Conservation (phyloP, 2,888 invertebrate species). For the Epiblema foenella region DNA sequence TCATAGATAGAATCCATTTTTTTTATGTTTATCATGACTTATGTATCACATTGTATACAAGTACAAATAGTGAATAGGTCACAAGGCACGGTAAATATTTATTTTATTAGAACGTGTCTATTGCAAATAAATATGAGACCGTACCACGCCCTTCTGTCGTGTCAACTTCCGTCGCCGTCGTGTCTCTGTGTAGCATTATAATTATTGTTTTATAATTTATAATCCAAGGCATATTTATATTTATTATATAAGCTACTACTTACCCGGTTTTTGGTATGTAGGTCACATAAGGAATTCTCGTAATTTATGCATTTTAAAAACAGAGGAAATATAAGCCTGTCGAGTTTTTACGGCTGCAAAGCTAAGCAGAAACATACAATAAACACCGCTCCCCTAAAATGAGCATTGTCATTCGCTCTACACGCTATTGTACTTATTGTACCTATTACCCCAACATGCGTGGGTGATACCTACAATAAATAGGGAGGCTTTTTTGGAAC, state of each 20-base stretch:
- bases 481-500: constrained; percentile 5
- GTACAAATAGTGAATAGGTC: too few species aligned
- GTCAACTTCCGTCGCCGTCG: too few species aligned
- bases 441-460: neutral
- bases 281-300: constrained; percentile 13
- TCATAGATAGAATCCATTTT: too few species aligned
- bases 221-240: neutral
- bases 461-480: neutral
- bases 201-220: neutral
- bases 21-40: too few species aligned
- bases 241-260: neutral
- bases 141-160: too few species aligned
- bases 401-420: constrained; percentile 18
- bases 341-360: constrained; percentile 31
- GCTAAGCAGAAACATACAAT: constrained; percentile 27
- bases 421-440: constrained; percentile 15
- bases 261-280: constrained; percentile 8
- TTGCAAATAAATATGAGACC: too few species aligned
- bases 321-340: constrained; percentile 13
- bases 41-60: too few species aligned
- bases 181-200: too few species aligned
- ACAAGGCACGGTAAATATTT: too few species aligned
- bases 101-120: too few species aligned
- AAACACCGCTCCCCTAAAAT: constrained; percentile 34
- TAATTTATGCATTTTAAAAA: constrained; percentile 7